Conservation (phyloP, 92 coral and sea anemone species). For the Montipora capitata region DNA sequence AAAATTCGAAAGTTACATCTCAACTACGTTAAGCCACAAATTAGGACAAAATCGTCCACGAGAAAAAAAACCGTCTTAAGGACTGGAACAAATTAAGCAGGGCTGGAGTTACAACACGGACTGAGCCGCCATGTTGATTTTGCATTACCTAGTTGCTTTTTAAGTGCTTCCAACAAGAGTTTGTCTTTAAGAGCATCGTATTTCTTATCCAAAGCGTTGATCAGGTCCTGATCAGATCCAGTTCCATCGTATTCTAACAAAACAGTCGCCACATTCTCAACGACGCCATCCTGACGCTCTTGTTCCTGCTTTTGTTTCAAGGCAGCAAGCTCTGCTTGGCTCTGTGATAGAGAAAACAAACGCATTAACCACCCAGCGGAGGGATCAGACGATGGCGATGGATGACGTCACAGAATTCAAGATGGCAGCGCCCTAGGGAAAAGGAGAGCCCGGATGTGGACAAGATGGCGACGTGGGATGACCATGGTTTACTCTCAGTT, state of each 20-base stretch:
- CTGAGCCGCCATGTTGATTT: background rate
- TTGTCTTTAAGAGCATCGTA: slow-evolving; percentile 95
- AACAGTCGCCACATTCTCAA: slow-evolving; percentile 91
- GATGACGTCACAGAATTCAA: no score
- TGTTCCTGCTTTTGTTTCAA: slow-evolving; percentile 81
- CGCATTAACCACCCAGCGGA: no score
- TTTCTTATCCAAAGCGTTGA: slow-evolving; percentile 89
- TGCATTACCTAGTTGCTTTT: slow-evolving; percentile 87
- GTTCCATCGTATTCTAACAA: slow-evolving; percentile 93
- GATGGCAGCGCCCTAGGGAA: no score
- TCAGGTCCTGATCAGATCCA: slow-evolving; percentile 88
- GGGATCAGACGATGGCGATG: no score
- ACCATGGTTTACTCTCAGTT: no score
- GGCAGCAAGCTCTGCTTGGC: slow-evolving; percentile 80
- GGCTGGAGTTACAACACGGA: no score
- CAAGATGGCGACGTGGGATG: no score
- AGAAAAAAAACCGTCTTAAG: no score
- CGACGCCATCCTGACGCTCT: slow-evolving; percentile 80
- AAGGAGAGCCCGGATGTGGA: no score
- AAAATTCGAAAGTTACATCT: background rate
- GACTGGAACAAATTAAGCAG: no score
- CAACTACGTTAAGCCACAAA: background rate
- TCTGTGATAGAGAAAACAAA: slow-evolving; percentile 42
- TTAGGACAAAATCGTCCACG: background rate
- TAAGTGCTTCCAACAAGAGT: slow-evolving; percentile 90